Conservation (phyloP, 2,113 vertebrate genomes). For the Recurvirostra avosetta region DNA sequence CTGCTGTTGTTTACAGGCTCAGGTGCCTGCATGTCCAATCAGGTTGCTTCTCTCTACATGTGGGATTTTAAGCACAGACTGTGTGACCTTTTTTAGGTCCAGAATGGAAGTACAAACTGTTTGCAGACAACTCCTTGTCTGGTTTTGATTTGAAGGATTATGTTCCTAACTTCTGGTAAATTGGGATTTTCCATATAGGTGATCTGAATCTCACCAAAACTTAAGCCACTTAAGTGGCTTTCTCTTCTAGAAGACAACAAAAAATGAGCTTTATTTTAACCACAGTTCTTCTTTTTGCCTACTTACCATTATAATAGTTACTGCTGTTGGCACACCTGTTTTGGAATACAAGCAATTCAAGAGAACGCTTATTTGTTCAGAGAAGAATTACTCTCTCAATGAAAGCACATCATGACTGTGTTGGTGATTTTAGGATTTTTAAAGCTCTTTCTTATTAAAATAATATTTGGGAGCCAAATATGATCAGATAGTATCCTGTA, state of each 20-base stretch:
- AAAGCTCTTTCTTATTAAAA: not conserved
- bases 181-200: not conserved
- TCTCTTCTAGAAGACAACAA: not conserved
- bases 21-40: not conserved
- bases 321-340: not conserved
- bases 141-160: too few species aligned
- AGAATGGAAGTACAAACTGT: not conserved
- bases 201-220: not conserved
- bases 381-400: not conserved
- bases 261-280: not conserved
- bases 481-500: not conserved
- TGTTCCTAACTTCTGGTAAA: not conserved
- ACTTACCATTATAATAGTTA: not conserved
- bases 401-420: not conserved
- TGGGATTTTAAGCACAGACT: not conserved
- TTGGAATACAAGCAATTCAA: not conserved
- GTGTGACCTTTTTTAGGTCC: not conserved
- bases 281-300: not conserved
- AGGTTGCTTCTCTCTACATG: not conserved
- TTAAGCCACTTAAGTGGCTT: not conserved
- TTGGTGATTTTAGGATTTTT: not conserved
- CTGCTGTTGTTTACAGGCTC: not conserved
- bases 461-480: not conserved
- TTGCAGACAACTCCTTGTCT: not conserved
- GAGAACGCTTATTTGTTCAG: not conserved